These are phyloP conservation scores for Loris lydekkerianus DNA, from an alignment of 2,797 vertebrate genomes.

Conservation along the genomic window DNA sequence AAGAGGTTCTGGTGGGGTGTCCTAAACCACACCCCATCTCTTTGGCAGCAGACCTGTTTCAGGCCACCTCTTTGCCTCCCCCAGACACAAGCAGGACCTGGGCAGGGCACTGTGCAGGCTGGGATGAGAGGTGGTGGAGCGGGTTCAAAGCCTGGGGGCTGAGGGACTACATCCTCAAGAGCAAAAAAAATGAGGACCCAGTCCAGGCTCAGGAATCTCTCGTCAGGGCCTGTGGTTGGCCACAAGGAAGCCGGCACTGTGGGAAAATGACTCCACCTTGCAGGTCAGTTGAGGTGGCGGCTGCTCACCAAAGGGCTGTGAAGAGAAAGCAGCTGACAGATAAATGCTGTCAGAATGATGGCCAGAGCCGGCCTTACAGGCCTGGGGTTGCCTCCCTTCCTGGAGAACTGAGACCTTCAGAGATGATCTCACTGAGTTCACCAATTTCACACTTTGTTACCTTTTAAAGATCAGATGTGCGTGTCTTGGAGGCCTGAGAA, in stretches of 20 bases:
- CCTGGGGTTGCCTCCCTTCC: background rate
- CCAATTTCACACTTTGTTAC: background rate
- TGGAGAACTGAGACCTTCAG: background rate
- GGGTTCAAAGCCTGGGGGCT: background rate
- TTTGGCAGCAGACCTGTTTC: background rate
- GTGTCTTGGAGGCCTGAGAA: background rate
- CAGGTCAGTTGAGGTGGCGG: background rate
- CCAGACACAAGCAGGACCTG: background rate
- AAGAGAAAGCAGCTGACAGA: background rate
- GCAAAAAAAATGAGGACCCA: background rate
- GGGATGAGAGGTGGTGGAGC: background rate
- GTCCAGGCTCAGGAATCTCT: conserved; percentile 11
- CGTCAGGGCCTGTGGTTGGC: background rate
- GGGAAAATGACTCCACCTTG: background rate
- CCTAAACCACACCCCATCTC: background rate
- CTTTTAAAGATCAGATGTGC: background rate
- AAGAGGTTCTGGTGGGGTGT: background rate
- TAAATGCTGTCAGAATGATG: background rate
- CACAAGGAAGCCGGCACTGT: conserved; percentile 24
- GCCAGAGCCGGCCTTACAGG: background rate
- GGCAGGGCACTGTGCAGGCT: background rate
- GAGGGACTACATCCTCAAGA: background rate
- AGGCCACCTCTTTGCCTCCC: background rate
- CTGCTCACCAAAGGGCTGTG: conserved; percentile 27
- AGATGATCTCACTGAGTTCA: background rate